Conservation (phyloP, 2,888 invertebrate genomes). For the Agrenia bidenticulata region DNA sequence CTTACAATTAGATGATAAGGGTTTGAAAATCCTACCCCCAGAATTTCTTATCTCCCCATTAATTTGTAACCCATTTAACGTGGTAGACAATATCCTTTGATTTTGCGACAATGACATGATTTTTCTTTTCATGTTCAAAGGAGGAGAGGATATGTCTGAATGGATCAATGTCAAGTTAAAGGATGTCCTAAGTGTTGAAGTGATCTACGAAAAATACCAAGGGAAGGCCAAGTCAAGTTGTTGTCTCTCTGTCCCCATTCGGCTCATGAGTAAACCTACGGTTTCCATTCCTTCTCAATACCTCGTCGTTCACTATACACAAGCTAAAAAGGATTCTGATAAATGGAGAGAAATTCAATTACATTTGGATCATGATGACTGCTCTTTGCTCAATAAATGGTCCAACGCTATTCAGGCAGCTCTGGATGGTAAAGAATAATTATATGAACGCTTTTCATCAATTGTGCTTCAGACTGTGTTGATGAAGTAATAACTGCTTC, state of each 20-base stretch:
- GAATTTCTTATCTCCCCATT: no score
- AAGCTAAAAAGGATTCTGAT: slow-evolving; percentile 40
- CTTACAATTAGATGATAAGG: no score
- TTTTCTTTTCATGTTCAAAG: slow-evolving; percentile 30
- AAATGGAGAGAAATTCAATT: slow-evolving; percentile 41
- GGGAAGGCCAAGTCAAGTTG: slow-evolving; percentile 16
- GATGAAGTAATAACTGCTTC: no score
- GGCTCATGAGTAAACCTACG: not conserved
- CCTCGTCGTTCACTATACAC: slow-evolving; percentile 46
- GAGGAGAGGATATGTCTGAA: slow-evolving; percentile 52
- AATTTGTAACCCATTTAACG: no score
- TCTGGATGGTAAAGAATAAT: slow-evolving; percentile 38
- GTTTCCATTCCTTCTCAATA: slow-evolving; percentile 24
- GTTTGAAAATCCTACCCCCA: no score
- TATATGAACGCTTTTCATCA: no score
- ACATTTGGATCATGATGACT: slow-evolving; percentile 44
- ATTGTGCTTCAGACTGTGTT: no score
- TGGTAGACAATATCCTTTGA: no score
- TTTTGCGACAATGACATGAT: no score
- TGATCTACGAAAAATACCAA: slow-evolving; percentile 33
- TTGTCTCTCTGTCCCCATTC: not conserved
- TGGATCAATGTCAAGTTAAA: slow-evolving; percentile 49
- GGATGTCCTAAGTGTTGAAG: slow-evolving; percentile 46
- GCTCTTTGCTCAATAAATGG: slow-evolving; percentile 47
- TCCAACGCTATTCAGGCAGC: slow-evolving; percentile 33